Evolutionary conservation across 2,113 vertebrate genomes (phyloP).

Genomic region (Ciconia boyciana): DNA sequence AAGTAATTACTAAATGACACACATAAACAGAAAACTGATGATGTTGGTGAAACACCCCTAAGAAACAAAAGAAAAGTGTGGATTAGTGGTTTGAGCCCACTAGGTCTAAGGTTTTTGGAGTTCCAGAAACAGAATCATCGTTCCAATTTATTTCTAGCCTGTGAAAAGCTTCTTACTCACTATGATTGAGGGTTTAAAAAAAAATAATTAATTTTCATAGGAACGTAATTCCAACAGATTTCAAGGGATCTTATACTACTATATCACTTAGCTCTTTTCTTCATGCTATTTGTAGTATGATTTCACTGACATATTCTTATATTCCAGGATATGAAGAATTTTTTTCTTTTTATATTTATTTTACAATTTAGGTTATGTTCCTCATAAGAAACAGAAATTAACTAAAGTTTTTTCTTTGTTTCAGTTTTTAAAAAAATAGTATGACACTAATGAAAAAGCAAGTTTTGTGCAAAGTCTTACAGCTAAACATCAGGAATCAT

Average conservation of each 20-base stretch:
- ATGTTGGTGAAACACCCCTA: accelerated
- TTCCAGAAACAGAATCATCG: background rate
- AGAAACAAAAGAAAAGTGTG: background rate
- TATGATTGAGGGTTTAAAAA: background rate
- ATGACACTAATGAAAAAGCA: background rate
- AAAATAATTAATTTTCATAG: background rate
- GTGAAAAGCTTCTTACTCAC: background rate
- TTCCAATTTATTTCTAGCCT: background rate
- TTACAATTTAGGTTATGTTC: background rate
- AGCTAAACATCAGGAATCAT: background rate
- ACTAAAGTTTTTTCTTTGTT: background rate
- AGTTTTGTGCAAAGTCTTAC: background rate
- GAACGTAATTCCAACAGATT: background rate
- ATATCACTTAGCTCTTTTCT: background rate
- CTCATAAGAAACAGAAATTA: background rate
- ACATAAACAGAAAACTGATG: background rate
- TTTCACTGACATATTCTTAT: background rate
- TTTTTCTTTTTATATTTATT: background rate
- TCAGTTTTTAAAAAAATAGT: background rate
- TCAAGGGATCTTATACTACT: background rate
- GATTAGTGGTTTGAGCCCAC: background rate
- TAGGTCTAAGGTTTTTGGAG: background rate
- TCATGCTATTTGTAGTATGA: background rate
- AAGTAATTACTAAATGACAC: background rate
- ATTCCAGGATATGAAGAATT: background rate